Evolutionary conservation across 2,888 invertebrate genomes (phyloP), one percentile per base, ranked within the genome.

Genomic region (Hypselothyrea guttata): DNA sequence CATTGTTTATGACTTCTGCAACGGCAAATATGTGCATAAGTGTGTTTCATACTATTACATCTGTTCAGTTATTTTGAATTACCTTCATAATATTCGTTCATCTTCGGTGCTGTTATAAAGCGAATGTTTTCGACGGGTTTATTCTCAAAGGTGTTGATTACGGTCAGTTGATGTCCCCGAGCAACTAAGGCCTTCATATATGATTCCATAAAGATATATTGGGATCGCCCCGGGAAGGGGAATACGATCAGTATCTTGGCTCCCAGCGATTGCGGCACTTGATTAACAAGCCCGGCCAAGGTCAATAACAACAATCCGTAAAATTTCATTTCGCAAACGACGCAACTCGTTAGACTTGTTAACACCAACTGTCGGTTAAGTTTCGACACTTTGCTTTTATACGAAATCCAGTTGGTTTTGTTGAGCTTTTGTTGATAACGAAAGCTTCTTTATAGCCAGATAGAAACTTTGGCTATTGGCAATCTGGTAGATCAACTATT

Each of bases 101-200:
- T 58, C 27, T 67, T 63, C 0, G 40, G 31, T 0, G 66, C 68
- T 1, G 52, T 37, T 3, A 85, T 79, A 13, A 72, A 85, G 7
- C 74, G 47, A 12, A 85, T 68, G 33, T 85, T 85, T 0, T 52
- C 31, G 1, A 49, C 37, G 0, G 68, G 60, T 5, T 71, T 67
- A 8, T 69, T 74, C 1, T 58, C 52, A 7, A 79, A 68, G 0
- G 84, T 12, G 8, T 78, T 84, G 4, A 89, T 85, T 1, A 89
- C 81, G 1, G 88, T 89, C 0, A 90, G 67, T 33, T 90, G 75
- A 66, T 90, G 90, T 1, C 90, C 90, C 1, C 75, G 71, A 0
- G 74, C 63, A 0, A 89, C 89, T 34, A 75, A 22, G 1, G 57
- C 45, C 16, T 77, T 77, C 7, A 78, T 7, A 28, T 66, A 81